A percentile compares a stretch with the other conserved stretches of the same genome.
phyloP scores from a whole-genome alignment of 2,113 vertebrate species.

The Actenoides lindsayi region DNA sequence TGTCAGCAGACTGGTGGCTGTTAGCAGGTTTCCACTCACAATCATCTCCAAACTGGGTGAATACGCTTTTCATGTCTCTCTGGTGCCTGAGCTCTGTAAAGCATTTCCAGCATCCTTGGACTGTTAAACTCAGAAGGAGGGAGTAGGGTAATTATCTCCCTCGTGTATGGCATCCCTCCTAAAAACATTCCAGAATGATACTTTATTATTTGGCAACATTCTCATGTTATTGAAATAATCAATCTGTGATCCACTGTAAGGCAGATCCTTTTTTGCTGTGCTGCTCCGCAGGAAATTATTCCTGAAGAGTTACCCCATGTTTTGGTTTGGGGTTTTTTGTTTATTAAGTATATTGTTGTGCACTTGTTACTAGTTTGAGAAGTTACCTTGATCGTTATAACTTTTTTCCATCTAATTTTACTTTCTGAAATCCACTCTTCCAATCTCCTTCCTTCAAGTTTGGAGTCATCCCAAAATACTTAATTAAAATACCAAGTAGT shows the following conservation, averaged over 20 bases:
- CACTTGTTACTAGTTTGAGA: background rate
- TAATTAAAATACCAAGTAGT: background rate
- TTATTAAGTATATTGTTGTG: background rate
- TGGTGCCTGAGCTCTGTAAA: background rate
- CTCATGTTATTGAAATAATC: background rate
- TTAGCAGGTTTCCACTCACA: background rate
- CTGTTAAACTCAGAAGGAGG: background rate
- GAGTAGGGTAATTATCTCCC: background rate
- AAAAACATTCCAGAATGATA: background rate
- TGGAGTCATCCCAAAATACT: background rate
- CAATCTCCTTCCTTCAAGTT: background rate
- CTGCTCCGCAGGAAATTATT: background rate
- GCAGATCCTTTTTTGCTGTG: background rate
- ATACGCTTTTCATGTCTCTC: fast-evolving
- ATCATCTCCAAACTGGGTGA: background rate
- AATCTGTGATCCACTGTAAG: background rate
- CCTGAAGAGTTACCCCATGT: background rate
- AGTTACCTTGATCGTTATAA: background rate
- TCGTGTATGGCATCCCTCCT: background rate
- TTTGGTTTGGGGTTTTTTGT: fast-evolving
- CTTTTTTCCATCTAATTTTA: background rate
- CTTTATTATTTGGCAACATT: background rate
- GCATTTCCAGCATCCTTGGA: background rate
- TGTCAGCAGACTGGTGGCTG: background rate
- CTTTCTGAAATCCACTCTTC: background rate